These are phyloP conservation scores for Sebastes elongatus DNA, from an alignment of 2,797 vertebrate species.

Conservation along the genomic window DNA sequence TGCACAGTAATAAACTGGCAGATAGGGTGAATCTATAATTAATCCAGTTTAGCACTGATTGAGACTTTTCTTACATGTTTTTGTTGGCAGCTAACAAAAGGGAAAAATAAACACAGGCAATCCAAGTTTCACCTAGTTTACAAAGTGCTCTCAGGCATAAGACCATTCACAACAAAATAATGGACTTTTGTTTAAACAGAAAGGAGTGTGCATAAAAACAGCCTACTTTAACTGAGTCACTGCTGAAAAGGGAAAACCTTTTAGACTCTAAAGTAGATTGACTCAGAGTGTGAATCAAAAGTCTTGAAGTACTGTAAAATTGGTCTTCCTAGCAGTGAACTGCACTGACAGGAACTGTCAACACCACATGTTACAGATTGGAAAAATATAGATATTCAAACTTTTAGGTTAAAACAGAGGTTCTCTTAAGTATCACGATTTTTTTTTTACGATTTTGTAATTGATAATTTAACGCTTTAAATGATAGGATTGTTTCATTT, in stretches of 20 bases:
- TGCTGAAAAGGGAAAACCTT: neutral
- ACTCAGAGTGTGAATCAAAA: neutral
- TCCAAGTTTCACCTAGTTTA: slow-evolving; percentile 9
- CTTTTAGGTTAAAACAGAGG: neutral
- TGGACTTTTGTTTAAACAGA: neutral
- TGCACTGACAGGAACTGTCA: neutral
- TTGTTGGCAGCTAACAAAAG: neutral
- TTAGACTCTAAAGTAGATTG: neutral
- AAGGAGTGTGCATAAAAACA: neutral
- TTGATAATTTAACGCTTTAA: neutral
- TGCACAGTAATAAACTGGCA: neutral
- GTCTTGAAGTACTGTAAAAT: neutral
- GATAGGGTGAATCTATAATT: neutral
- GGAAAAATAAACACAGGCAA: neutral
- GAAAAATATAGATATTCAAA: neutral
- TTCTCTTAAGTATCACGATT: neutral
- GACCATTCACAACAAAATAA: neutral
- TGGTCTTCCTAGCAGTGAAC: neutral
- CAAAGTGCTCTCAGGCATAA: neutral
- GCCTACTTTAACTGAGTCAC: neutral
- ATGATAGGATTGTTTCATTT: neutral
- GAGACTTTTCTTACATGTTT: neutral
- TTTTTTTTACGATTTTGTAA: too few relatives aligned
- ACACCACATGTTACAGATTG: neutral
- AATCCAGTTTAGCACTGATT: neutral